Conservation (phyloP, 2,888 invertebrate species). For the Hypena proboscidalis region DNA sequence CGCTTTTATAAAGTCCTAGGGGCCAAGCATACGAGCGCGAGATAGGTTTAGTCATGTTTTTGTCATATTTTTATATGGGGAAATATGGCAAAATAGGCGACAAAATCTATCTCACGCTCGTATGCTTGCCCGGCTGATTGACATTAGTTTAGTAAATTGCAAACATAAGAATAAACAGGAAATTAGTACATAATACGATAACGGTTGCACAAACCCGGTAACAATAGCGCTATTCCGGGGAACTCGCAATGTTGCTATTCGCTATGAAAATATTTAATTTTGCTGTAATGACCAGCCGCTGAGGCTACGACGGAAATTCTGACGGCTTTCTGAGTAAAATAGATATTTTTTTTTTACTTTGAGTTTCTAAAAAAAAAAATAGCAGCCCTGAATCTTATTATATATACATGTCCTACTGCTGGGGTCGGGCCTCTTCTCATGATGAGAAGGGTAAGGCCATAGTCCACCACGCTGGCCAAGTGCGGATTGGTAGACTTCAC, state of each 20-base stretch:
- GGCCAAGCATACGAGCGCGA: too few relatives aligned
- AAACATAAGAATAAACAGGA: not conserved
- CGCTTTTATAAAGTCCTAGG: too few relatives aligned
- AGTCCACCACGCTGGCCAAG: too few relatives aligned
- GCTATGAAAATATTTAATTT: slow-evolving; percentile 23
- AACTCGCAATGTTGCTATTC: slow-evolving; percentile 22
- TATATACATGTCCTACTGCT: too few relatives aligned
- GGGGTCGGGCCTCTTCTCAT: too few relatives aligned
- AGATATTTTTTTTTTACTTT: too few relatives aligned
- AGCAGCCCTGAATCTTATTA: too few relatives aligned
- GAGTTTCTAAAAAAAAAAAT: too few relatives aligned
- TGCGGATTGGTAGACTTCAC: too few relatives aligned
- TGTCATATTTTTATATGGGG: too few relatives aligned
- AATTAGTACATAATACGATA: not conserved
- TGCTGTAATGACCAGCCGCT: slow-evolving; percentile 13
- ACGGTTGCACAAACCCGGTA: slow-evolving; percentile 11
- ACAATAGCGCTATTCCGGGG: slow-evolving; percentile 20
- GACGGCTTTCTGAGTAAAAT: not conserved
- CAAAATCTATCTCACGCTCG: not conserved
- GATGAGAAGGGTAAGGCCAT: too few relatives aligned
- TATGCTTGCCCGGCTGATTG: slow-evolving; percentile 1
- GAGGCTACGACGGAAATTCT: not conserved
- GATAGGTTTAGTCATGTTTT: too few relatives aligned
- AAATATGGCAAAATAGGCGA: not conserved
- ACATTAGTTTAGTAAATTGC: not conserved